These are phyloP conservation scores for Amblyraja radiata DNA, from an alignment of 2,797 vertebrate genomes.

Conservation along the genomic window DNA sequence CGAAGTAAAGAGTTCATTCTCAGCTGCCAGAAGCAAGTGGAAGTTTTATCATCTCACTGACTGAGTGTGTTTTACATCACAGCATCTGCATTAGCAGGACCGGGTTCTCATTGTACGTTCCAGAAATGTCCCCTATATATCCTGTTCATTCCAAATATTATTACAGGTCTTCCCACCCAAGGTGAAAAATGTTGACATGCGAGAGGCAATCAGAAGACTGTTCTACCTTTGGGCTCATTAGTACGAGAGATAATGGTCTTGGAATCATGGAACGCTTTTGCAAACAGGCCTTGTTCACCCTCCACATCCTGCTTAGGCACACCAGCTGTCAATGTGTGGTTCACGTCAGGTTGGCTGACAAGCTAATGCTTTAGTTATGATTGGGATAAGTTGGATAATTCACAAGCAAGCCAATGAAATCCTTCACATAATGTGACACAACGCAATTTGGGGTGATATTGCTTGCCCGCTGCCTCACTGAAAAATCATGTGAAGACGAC, in stretches of 20 bases:
- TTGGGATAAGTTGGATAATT: neutral
- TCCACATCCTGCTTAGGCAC: too few relatives aligned
- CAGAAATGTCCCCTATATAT: neutral
- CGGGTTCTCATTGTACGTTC: neutral
- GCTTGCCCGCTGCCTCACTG: neutral
- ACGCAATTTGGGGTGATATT: neutral
- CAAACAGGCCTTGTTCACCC: neutral
- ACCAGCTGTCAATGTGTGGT: neutral
- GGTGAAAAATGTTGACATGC: neutral
- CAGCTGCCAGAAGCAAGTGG: neutral
- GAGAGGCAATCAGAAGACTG: neutral
- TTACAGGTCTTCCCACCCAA: neutral
- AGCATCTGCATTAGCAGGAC: neutral
- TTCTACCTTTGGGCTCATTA: neutral
- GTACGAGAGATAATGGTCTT: neutral
- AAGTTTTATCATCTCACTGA: neutral
- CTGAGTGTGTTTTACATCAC: too few relatives aligned
- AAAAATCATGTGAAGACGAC: neutral
- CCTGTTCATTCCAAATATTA: conserved; percentile 1
- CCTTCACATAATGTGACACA: neutral
- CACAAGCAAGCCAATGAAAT: neutral
- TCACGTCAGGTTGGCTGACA: neutral
- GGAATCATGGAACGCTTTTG: neutral
- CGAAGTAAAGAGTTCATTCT: too few relatives aligned
- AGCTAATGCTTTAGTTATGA: neutral